Evolutionary conservation across 92 coral and sea anemone genomes (phyloP), one percentile per base, ranked within the genome.

Genomic region (Zoanthus sociatus): DNA sequence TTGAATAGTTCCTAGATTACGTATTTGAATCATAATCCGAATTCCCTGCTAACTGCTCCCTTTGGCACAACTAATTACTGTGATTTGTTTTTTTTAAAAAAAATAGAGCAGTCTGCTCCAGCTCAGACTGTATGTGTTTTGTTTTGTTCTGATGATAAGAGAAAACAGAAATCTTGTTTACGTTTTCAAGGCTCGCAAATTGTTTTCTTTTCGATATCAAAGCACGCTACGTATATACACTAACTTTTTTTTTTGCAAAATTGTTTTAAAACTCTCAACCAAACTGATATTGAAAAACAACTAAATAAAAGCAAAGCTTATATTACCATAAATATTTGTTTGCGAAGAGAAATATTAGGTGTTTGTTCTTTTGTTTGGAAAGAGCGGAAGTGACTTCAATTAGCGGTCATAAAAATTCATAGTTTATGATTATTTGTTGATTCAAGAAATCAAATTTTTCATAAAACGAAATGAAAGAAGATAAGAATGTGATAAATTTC

Each of bases 361-460:
- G 26, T 26, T 26, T 26, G 26, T 26, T 9, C 30, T 63, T 7
- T 63, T 20, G 10, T 17, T 63, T 63, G 9, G 3, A 63, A 63
- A 17, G 9, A n/a, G 30, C 69, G 69, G 69, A 63, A 63, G 69
- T 63, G 69, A n/a, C 17, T 21, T 16, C 21, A 18, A 63, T 60
- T 6, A 1, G 30, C 26, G 69, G 30, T 17, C n/a, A n/a, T 8
- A 63, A 63, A 63, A 63, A 17, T 3, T n/a, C 26, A 17, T n/a
- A 63, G 55, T 50, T 50, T 61, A 15, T 61, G 30, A 48, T 76
- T 76, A n/a, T 48, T 48, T 31, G 79, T 76, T 76, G 42, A 76
- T 54, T 21, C 46, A 69, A 30, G n/a, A 44, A 31, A 31, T 12
- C 12, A 12, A 9, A 16, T 31, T 2, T 69, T 69, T 26, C 46